A percentile compares a stretch with the other conserved stretches of the same genome.
Conservation (phyloP, 2,888 invertebrate species). For the Eilema sororculum region DNA sequence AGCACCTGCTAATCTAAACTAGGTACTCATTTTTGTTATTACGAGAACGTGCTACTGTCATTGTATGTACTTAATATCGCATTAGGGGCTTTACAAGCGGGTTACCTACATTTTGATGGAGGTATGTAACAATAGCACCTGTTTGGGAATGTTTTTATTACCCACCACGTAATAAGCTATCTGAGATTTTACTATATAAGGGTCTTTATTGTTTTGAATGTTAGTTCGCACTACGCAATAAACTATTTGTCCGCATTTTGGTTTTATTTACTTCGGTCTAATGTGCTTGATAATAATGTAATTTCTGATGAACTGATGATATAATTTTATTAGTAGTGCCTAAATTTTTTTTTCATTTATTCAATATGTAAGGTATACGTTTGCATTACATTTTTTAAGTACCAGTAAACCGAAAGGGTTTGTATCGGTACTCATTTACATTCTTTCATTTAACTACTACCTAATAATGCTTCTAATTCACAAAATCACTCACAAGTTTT, state of each 20-base stretch:
- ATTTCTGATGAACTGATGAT: too few species aligned
- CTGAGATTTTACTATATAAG: neutral
- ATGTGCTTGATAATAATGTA: neutral
- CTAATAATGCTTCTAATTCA: too few species aligned
- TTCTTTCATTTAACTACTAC: too few species aligned
- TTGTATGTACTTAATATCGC: conserved; percentile 40
- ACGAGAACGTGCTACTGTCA: conserved; percentile 31
- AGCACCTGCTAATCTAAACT: conserved; percentile 30
- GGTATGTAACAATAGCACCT: conserved; percentile 17
- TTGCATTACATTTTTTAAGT: too few species aligned
- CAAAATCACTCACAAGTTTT: too few species aligned
- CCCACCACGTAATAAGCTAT: neutral
- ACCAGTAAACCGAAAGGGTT: too few species aligned
- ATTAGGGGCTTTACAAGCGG: conserved; percentile 32
- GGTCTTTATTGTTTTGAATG: neutral
- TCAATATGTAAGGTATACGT: too few species aligned
- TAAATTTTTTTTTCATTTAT: too few species aligned
- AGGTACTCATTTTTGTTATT: conserved; percentile 36
- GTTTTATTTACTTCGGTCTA: neutral
- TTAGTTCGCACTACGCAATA: neutral
- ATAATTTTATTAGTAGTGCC: too few species aligned
- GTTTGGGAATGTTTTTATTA: conserved; percentile 10
- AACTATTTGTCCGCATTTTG: neutral
- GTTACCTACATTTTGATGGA: conserved; percentile 15
- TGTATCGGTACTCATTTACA: too few species aligned